phyloP scores from a whole-genome alignment of 2,888 invertebrate species.

The Eledona agricola region DNA sequence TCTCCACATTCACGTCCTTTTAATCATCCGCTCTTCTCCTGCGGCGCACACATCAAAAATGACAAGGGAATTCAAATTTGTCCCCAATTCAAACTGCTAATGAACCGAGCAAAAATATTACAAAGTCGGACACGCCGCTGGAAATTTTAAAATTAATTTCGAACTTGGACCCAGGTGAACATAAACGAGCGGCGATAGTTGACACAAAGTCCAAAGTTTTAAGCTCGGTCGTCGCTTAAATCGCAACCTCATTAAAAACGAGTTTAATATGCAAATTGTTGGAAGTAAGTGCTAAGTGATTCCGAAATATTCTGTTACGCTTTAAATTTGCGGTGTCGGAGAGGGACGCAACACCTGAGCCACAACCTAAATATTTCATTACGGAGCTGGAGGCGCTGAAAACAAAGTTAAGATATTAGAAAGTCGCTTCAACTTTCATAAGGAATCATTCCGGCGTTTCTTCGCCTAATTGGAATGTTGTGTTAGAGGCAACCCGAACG shows the following conservation, averaged over 20 bases:
- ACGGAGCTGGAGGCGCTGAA: not conserved
- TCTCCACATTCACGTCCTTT: conserved; percentile 8
- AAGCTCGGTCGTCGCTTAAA: conserved; percentile 15
- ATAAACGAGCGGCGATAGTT: no score
- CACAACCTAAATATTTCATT: conserved; percentile 19
- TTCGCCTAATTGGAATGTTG: no score
- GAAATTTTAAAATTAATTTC: no score
- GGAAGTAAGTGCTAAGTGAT: conserved; percentile 30
- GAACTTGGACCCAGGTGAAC: no score
- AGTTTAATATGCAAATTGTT: conserved; percentile 36
- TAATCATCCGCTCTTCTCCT: conserved; percentile 13
- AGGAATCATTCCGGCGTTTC: no score
- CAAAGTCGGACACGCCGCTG: no score
- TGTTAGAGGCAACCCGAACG: no score
- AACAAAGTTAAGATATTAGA: not conserved
- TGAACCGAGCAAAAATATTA: no score
- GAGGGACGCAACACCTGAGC: conserved; percentile 19
- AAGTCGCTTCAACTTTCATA: conserved; percentile 1
- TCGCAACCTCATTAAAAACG: conserved; percentile 32
- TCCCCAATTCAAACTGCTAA: no score
- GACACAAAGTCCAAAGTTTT: conserved; percentile 4
- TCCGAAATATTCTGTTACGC: conserved; percentile 22
- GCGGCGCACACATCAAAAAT: no score
- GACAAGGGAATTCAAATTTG: no score
- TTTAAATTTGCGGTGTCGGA: conserved; percentile 11